Evolutionary conservation across 2,797 vertebrate species (phyloP).

Genomic region (Lutjanus campechanus): DNA sequence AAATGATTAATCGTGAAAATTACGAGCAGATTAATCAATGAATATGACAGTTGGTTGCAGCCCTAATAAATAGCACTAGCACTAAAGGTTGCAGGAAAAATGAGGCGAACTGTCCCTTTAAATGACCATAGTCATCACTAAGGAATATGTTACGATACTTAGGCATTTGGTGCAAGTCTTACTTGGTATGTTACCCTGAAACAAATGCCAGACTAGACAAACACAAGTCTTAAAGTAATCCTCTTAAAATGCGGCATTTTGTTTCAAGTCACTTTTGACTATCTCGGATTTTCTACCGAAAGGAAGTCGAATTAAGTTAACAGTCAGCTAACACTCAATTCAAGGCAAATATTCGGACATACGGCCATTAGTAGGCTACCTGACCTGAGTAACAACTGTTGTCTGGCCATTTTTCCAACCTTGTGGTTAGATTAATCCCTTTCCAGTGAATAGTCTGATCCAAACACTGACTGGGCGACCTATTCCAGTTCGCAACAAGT

Average conservation of each 20-base stretch:
- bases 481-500: constrained; percentile 16
- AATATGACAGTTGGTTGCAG: no score
- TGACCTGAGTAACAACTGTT: background rate
- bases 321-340: background rate
- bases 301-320: background rate
- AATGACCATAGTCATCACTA: background rate
- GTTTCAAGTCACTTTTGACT: background rate
- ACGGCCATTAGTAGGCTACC: background rate
- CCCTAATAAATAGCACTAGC: no score
- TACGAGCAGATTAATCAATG: no score
- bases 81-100: no score
- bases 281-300: background rate
- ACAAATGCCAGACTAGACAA: constrained; percentile 42
- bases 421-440: constrained; percentile 29
- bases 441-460: constrained; percentile 59
- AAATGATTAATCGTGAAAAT: no score
- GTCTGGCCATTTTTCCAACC: background rate
- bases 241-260: constrained; percentile 39
- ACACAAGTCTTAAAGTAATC: constrained; percentile 44
- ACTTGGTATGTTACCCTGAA: constrained; percentile 1
- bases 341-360: background rate
- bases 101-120: background rate
- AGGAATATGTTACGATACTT: background rate
- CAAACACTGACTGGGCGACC: constrained; percentile 32
- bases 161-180: background rate